Conservation (phyloP, 2,888 invertebrate genomes). For the Coelogynopora nodosa region DNA sequence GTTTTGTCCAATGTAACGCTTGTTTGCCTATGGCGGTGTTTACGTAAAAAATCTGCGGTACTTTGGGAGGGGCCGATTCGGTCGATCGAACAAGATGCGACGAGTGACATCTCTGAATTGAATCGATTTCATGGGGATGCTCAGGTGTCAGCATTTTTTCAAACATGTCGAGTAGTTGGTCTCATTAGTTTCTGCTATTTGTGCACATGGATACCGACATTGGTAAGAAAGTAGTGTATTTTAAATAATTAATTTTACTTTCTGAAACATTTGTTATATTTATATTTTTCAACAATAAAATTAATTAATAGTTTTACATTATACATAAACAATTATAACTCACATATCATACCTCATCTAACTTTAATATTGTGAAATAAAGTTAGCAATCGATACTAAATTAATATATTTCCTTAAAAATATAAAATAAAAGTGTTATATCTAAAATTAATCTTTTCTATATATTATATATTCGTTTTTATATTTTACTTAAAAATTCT, state of each 20-base stretch:
- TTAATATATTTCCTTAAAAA: too few relatives aligned
- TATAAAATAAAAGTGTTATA: not conserved
- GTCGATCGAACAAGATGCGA: not conserved
- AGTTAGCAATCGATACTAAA: too few relatives aligned
- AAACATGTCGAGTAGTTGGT: constrained; percentile 28
- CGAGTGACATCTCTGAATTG: not conserved
- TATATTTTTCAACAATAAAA: not conserved
- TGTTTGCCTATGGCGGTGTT: constrained; percentile 20
- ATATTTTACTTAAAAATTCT: too few relatives aligned
- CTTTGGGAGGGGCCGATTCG: not conserved
- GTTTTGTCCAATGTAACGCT: constrained; percentile 3
- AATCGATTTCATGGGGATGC: constrained; percentile 9
- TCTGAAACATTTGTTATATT: not conserved
- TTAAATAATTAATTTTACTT: not conserved
- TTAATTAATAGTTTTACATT: not conserved
- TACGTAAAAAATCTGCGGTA: constrained; percentile 12
- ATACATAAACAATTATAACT: too few relatives aligned
- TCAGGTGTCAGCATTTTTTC: not conserved
- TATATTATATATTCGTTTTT: too few relatives aligned
- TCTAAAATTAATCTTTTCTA: too few relatives aligned
- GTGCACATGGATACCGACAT: constrained; percentile 40
- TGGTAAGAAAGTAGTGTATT: constrained; percentile 34
- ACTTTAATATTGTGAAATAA: too few relatives aligned
- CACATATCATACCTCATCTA: too few relatives aligned
- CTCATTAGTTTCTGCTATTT: constrained; percentile 14